Base-by-base conservation (phyloP, 2,113 vertebrate genomes). In the Octodon degus region DNA sequence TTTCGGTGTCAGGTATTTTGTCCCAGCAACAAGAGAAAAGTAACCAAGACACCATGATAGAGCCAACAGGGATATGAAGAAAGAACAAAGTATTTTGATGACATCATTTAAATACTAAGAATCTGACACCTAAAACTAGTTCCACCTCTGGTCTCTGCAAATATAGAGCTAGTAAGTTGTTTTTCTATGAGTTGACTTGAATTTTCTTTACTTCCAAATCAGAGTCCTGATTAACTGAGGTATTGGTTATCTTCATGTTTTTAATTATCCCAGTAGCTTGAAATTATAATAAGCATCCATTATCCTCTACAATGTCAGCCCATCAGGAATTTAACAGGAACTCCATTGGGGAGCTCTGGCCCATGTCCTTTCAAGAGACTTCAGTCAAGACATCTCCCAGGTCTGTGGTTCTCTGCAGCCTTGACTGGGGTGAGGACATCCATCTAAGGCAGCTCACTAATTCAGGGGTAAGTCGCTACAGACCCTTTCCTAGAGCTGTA, bases 131-230 rank as follows among this genome's bases (percentile, higher is more conserved):
- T 22, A 70, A 58, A 70, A 32, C 24, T 27, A 63, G 17, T 25
- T 93, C 37, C 8, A 27, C 55, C 67, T 83, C 43, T 65, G 22
- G 20, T 68, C 76, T 96, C 72, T n/a, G 43, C 24, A 55, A 74
- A 12, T 24, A 67, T 2, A 62, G 62, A n/a, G 87, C 19, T 20
- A 79, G 70, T 84, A 19, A 79, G 5, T 43, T 86, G 25, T 63
- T 37, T 30, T 16, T 50, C 10, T 27, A 58, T 12, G 43, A 43
- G n/a, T 14, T 68, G 58, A 63, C 60, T 24, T 88, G 27, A 14
- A 91, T 90, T 97, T 68, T 87, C 84, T 79, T 79, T 72, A 72
- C 37, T 82, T 95, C 16, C 63, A 79, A 91, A 34, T 72, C 9
- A 80, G 83, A 79, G 13, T 91, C 72, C 53, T 76, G 34, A 67